Conservation (phyloP, 2,113 vertebrate genomes). For the Spea bombifrons region DNA sequence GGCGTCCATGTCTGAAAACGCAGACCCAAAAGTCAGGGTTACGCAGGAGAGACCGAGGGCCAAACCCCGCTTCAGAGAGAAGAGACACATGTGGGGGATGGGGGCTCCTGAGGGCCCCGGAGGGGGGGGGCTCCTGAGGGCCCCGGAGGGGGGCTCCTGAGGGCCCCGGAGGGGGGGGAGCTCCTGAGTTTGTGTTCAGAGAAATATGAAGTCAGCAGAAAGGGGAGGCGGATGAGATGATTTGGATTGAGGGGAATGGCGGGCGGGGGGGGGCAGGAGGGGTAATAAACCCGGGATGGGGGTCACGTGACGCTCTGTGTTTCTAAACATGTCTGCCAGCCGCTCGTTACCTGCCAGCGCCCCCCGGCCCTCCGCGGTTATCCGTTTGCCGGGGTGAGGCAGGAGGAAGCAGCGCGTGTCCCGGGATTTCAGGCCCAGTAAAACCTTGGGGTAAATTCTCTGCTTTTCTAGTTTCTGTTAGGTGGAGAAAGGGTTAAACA, state of each 20-base stretch:
- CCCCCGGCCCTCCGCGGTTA: constrained; percentile 29
- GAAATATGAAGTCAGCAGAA: too few relatives aligned
- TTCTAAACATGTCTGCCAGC: too few relatives aligned
- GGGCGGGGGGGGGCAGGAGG: too few relatives aligned
- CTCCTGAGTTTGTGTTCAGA: too few relatives aligned
- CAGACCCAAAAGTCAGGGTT: background rate
- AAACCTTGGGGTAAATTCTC: constrained; percentile 53
- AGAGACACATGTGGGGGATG: background rate
- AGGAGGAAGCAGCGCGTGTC: constrained; percentile 55
- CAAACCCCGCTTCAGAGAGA: background rate
- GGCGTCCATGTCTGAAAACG: constrained; percentile 43
- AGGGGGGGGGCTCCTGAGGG: too few relatives aligned
- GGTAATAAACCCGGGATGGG: too few relatives aligned
- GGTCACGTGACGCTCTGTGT: too few relatives aligned
- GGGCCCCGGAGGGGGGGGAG: too few relatives aligned
- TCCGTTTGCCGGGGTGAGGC: constrained; percentile 48
- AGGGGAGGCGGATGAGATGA: too few relatives aligned
- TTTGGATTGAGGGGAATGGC: too few relatives aligned
- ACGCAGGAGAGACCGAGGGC: background rate
- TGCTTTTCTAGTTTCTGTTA: constrained; percentile 46
- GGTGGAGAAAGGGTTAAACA: background rate
- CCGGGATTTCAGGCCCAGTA: constrained; percentile 49
- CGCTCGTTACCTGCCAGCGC: constrained; percentile 45
- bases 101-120: too few relatives aligned
- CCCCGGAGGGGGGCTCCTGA: too few relatives aligned